A percentile compares a stretch with the other conserved stretches of the same genome.
Conservation (phyloP, 2,888 invertebrate species). For the Empis stercorea region DNA sequence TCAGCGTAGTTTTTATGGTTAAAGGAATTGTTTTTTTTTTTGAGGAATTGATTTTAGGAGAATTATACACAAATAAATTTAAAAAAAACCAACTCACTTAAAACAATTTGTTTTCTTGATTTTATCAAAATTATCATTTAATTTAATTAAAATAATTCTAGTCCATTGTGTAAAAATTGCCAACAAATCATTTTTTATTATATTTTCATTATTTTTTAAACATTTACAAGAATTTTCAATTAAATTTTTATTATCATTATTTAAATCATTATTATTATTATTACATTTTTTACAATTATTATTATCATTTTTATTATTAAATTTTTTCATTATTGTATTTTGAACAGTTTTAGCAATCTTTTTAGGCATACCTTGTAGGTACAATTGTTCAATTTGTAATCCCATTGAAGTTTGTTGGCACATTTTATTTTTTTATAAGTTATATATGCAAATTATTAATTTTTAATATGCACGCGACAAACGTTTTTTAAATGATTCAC, state of each 20-base stretch:
- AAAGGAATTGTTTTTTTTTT: too few species aligned
- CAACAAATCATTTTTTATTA: neutral
- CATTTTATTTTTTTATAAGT: constrained; percentile 20
- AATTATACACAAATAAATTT: too few species aligned
- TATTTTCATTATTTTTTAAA: neutral
- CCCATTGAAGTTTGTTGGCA: constrained; percentile 28
- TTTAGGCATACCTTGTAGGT: constrained; percentile 31
- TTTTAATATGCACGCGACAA: too few species aligned
- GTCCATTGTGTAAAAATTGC: neutral
- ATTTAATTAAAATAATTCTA: neutral
- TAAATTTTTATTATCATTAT: constrained; percentile 12
- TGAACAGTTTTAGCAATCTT: constrained; percentile 29
- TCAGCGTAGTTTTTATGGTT: too few species aligned
- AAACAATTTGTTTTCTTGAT: neutral
- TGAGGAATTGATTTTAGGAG: too few species aligned
- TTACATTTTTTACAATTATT: neutral
- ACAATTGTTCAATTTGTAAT: constrained; percentile 30
- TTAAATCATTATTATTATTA: constrained; percentile 8
- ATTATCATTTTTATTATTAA: constrained; percentile 12
- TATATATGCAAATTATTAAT: neutral
- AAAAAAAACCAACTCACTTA: neutral
- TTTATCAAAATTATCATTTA: neutral
- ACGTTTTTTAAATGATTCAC: too few species aligned
- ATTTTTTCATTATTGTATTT: constrained; percentile 27
- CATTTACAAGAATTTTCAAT: constrained; percentile 5